Evolutionary conservation across 2,113 vertebrate genomes (phyloP), one percentile per base, ranked within the genome.

Genomic region (Pelvicachromis taeniatus): DNA sequence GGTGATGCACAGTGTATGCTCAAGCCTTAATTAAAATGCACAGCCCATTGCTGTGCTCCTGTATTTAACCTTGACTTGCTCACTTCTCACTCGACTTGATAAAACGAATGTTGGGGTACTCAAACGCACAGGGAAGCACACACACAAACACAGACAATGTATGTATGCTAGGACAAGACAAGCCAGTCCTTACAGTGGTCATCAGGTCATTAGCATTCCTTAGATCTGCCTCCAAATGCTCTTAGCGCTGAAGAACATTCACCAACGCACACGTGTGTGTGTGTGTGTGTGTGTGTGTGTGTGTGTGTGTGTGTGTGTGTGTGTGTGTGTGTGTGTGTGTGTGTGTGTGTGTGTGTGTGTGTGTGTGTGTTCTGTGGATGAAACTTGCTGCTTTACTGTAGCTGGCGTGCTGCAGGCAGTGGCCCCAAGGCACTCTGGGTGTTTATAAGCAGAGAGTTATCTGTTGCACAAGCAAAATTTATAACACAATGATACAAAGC

Each of bases 121-220:
- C 70, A 59, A 77, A 82, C 81, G 29, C 81, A 82, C 23, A 45
- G 58, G 59, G 53, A 54, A 80, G 53, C 23, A 26, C 40, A 45
- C 61, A 40, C 45, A 77, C 45, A 77, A 7, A 55, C 40, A 73
- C 35, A 77, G 56, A 83, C 16, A 11, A 33, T 81, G 80, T 83
- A 83, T 81, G 21, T 23, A 77, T 59, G 75, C 68, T 77, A 88
- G 73, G 42, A 73, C 68, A 45, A 70, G 84, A 73, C 84, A 85
- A 89, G 87, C 68, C 87, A 84, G 77, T 73, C 75, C 82, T 82
- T 70, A 85, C 88, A 90, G 68, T 70, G 38, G 88, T 81, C 86
- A 88, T 90, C 16, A 63, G 48, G 87, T 93, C 86, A 96, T 95
- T 95, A 95, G 88, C 92, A 96, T 96, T 95, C 90, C 88, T 90